Base-by-base conservation (phyloP, 2,113 vertebrate species). In the Deroptyus accipitrinus region DNA sequence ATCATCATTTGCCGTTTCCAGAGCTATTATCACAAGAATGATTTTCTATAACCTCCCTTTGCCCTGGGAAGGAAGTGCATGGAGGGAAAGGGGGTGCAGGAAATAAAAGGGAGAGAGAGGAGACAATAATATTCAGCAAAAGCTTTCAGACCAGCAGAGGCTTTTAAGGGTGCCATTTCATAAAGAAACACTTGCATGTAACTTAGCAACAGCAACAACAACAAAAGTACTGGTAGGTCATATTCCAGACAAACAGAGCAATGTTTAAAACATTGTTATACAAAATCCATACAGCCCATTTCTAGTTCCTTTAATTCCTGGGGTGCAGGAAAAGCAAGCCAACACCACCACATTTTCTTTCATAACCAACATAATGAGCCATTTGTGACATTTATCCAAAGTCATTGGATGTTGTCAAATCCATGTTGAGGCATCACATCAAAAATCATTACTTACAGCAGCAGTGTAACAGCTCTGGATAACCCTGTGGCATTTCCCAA, bases 261-360 rank as follows among this genome's bases (percentile, higher is more conserved):
- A 86, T 39, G 46, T 88, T 94, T 95, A 88, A 95, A 96, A 91
- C 39, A 76, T 83, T 57, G 52, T 81, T 91, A 88, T 55, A 68
- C 69, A 93, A 92, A 95, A 95, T 78, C 39, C 61, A 81, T 77
- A 75, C 55, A 88, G 51, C 5, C 9, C 7, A 35, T 66, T 95
- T 91, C 17, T 42, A 75, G 55, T 88, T 74, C 52, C 72, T 78
- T 81, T 64, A 81, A 86, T 41, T 90, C 52, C 62, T 51, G 55
- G 7, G 42, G 13, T 39, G 13, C 48, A 86, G 24, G 17, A 80
- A 86, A 77, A 86, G n/a, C 25, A 67, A 83, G 23, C 27, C 35
- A 89, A 13, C n/a, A 87, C 14, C 37, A 85, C 31, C 44, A 57
- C 22, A 14, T 35, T 85, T 78, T 86, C 23, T 88, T 91, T 89